phyloP scores from a whole-genome alignment of 2,113 vertebrate genomes.

The Aramus guarauna region DNA sequence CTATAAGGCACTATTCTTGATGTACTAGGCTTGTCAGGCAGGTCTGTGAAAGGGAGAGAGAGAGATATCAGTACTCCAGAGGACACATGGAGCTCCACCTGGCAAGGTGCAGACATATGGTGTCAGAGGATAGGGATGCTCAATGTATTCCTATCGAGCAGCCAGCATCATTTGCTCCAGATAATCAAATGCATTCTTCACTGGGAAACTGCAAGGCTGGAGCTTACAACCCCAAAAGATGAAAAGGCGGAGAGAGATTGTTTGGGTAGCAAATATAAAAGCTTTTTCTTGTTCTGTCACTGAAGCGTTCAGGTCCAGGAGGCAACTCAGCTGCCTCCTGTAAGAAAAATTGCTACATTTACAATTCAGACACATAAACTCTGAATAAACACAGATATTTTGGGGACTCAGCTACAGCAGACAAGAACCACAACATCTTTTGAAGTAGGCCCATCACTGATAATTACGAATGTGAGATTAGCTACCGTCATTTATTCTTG shows the following conservation, averaged over 20 bases:
- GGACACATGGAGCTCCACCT: not conserved
- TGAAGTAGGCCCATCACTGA: conserved; percentile 58
- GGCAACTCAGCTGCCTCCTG: not conserved
- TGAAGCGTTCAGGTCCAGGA: not conserved
- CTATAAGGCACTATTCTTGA: not conserved
- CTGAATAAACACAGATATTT: conserved; percentile 36
- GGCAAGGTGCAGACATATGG: not conserved
- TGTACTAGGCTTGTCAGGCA: not conserved
- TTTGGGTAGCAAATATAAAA: not conserved
- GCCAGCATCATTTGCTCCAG: not conserved
- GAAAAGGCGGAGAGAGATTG: not conserved
- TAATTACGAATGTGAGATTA: conserved; percentile 68
- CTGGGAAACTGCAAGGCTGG: not conserved
- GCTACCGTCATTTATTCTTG: conserved; percentile 67
- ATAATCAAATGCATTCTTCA: not conserved
- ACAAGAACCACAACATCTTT: conserved; percentile 28
- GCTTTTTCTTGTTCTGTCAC: not conserved
- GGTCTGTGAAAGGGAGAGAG: not conserved
- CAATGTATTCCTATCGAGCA: not conserved
- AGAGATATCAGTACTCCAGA: not conserved
- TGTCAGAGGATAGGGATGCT: not conserved
- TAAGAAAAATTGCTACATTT: conserved; percentile 5
- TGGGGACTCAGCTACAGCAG: conserved; percentile 7
- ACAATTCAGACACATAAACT: not conserved
- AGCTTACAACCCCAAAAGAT: not conserved